Evolutionary conservation across 2,888 invertebrate genomes (phyloP).

Genomic region (Autographa pulchrina): DNA sequence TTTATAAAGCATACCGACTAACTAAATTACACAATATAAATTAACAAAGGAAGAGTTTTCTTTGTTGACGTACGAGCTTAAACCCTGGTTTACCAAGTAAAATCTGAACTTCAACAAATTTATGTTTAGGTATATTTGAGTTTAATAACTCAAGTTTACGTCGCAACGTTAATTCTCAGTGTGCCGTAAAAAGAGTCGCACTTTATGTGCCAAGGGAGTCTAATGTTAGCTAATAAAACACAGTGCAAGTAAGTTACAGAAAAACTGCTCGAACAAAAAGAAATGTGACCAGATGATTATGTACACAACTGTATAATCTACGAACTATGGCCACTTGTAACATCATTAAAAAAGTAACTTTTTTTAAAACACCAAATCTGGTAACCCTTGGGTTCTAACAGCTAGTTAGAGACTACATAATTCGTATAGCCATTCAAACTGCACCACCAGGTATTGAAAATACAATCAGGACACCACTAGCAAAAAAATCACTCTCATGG

Average conservation of each 20-base stretch:
- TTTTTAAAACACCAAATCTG: too few relatives aligned
- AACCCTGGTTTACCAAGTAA: constrained; percentile 41
- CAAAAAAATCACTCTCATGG: too few relatives aligned
- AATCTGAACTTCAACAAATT: constrained; percentile 43
- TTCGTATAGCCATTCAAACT: too few relatives aligned
- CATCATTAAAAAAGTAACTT: too few relatives aligned
- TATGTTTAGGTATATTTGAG: constrained; percentile 44
- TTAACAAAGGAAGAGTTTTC: constrained; percentile 44
- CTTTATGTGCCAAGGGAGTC: constrained; percentile 37
- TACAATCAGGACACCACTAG: too few relatives aligned
- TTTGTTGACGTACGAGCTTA: constrained; percentile 37
- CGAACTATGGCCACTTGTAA: too few relatives aligned
- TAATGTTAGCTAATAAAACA: constrained; percentile 52
- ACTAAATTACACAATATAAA: constrained; percentile 39
- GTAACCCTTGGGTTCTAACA: too few relatives aligned
- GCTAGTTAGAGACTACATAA: too few relatives aligned
- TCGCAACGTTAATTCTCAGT: constrained; percentile 46
- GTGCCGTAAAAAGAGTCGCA: constrained; percentile 54
- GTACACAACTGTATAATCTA: too few relatives aligned
- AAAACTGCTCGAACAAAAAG: constrained; percentile 9
- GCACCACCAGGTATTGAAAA: too few relatives aligned
- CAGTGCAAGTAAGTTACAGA: constrained; percentile 31
- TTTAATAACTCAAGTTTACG: constrained; percentile 57
- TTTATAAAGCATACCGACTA: constrained; percentile 24
- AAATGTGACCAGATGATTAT: background rate